Evolutionary conservation across 2,797 vertebrate genomes (phyloP), one percentile per base, ranked within the genome.

Genomic region (Enteromius afrohamiltoni): DNA sequence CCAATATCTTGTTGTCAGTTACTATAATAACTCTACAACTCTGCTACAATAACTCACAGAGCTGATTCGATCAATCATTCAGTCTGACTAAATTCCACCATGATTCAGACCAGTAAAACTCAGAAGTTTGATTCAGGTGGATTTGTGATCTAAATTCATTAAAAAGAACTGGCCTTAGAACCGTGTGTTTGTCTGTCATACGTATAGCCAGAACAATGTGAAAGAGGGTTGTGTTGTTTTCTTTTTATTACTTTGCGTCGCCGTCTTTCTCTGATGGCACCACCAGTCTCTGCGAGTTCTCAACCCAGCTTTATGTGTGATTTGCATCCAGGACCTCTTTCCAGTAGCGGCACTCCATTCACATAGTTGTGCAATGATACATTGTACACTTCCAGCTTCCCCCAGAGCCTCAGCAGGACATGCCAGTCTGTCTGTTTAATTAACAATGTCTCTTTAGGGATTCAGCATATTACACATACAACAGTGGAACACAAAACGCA

Each of bases 351-450:
- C 58, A 79, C 47, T 53, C 64, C 19, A 79, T 79, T 79, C 29
- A 69, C 77, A 79, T 79, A 68, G 77, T 79, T 79, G 31, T 68
- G 49, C 29, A 79, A 37, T 79, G 45, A 67, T 68, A 67, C 47
- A 79, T 82, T 74, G 47, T 74, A 7, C 13, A 82, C 69, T 64
- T 82, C 23, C 23, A 82, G n/a, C 58, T 75, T 82, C 58, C 47
- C 69, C 45, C 45, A 51, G 51, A 81, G 55, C 69, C 26, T 73
- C 42, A 62, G 55, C 26, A 74, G 40, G 45, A 74, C 80, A 74
- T 53, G n/a, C 45, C 71, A 76, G 71, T 68, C 31, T 65, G 80
- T 75, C 70, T 67, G 71, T 82, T 82, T 82, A 75, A 82, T 75
- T 75, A 76, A 76, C 31, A 55, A 11, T 67, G 80, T 82, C 60